Base-by-base conservation (phyloP, 2,888 invertebrate species). In the Pollenia labialis region DNA sequence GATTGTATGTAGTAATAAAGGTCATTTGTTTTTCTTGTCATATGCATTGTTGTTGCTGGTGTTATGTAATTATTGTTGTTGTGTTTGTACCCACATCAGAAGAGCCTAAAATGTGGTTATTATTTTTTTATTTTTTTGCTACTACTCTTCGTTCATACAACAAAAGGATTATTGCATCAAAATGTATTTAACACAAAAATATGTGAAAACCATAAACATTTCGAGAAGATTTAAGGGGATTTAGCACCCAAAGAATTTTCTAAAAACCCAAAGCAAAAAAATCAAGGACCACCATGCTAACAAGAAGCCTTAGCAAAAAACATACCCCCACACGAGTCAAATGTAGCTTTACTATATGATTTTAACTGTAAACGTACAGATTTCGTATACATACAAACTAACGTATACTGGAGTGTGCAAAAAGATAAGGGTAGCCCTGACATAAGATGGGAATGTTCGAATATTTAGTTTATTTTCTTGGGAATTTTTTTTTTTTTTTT, bases 111-210 rank as follows among this genome's bases (percentile, higher is more conserved):
- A 75, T 81, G 77, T 66, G 66, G 71, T 72, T 76, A 60, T 69
- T 76, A 81, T 23, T 23, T 23, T 23, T 18, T 18, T n/a, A n/a
- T n/a, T 18, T 23, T 23, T 23, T 1, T 23, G 23, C 23, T 79
- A 66, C 76, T 44, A 75, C 79, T 48, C 42, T 48, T 56, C 42
- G 14, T 50, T 16, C 52, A n/a, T 12, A 72, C 75, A 85, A 75
- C 71, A 76, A 85, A 85, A 85, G 85, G 85, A 85, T 85, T 85
- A 85, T 85, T 80, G 75, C 85, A 80, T 85, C 80, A 85, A 80
- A 85, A 81, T 85, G 64, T 76, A 71, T 85, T 80, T 85, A 81
- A 85, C 75, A 76, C 56, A 76, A 64, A 85, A 81, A 80, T 76
- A 81, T 85, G 71, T 85, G 80, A 80, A 85, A 81, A 75, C 77